phyloP scores from a whole-genome alignment of 2,888 invertebrate genomes.

The Macropis europaea region DNA sequence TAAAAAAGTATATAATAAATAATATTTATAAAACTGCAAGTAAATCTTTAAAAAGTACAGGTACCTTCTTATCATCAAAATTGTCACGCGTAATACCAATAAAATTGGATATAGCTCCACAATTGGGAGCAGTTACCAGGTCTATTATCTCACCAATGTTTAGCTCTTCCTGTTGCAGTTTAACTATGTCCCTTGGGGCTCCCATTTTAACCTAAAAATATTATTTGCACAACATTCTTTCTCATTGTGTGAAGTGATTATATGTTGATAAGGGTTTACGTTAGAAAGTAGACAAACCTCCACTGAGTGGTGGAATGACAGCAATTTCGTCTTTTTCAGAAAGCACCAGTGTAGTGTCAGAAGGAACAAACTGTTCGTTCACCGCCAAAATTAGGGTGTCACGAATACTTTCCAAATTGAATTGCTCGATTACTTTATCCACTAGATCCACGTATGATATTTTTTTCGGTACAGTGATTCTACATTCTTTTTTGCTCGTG shows the following conservation, averaged over 20 bases:
- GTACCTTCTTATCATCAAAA: constrained; percentile 89
- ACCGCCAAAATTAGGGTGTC: constrained; percentile 89
- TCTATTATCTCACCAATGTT: constrained; percentile 85
- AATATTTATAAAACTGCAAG: background rate
- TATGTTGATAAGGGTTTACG: background rate
- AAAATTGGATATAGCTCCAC: constrained; percentile 95
- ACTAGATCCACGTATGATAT: constrained; percentile 83
- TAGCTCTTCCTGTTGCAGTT: constrained; percentile 85
- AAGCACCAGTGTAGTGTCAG: constrained; percentile 82
- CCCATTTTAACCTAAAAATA: constrained; percentile 73
- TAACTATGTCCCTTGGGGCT: constrained; percentile 85
- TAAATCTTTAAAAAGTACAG: constrained; percentile 26
- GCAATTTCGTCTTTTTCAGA: constrained; percentile 90
- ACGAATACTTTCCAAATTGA: constrained; percentile 85
- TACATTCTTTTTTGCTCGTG: constrained; percentile 83
- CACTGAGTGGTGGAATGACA: constrained; percentile 96
- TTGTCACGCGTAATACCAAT: constrained; percentile 93
- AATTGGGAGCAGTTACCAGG: constrained; percentile 85
- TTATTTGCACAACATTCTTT: constrained; percentile 9
- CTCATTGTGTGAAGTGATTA: background rate
- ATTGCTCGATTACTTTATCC: constrained; percentile 83
- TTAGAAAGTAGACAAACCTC: constrained; percentile 85
- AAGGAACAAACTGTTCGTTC: constrained; percentile 88
- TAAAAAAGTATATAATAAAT: constrained; percentile 66
- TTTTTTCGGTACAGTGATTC: constrained; percentile 81